These are phyloP conservation scores for Lapara coniferarum DNA, from an alignment of 2,888 invertebrate genomes.

Conservation along the genomic window DNA sequence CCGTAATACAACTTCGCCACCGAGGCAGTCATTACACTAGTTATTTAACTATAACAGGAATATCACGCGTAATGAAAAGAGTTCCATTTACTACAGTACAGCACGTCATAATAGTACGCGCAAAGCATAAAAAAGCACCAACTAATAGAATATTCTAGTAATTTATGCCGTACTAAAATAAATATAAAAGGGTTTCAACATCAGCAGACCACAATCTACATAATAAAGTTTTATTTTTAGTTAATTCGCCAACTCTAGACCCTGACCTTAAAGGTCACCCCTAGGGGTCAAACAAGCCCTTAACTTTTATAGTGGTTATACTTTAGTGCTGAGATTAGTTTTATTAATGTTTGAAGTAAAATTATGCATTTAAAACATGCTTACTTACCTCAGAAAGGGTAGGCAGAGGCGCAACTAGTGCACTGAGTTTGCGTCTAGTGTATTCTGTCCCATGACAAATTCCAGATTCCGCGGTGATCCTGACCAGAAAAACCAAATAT, in stretches of 20 bases:
- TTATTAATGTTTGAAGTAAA: not conserved
- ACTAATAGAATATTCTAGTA: not conserved
- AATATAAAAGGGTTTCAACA: not conserved
- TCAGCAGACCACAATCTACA: not conserved
- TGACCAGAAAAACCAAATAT: too few relatives aligned
- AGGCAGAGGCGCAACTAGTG: not conserved
- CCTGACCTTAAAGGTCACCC: not conserved
- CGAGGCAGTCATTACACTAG: too few relatives aligned
- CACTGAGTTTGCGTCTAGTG: not conserved
- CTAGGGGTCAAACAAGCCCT: slow-evolving; percentile 6
- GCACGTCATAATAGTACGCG: not conserved
- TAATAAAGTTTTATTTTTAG: slow-evolving; percentile 19
- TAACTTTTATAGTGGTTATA: slow-evolving; percentile 3
- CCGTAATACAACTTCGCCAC: too few relatives aligned
- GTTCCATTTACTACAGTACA: too few relatives aligned
- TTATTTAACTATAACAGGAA: not conserved
- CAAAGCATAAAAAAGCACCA: not conserved
- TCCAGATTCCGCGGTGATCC: too few relatives aligned
- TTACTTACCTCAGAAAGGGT: not conserved
- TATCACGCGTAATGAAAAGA: not conserved
- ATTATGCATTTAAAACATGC: slow-evolving; percentile 3
- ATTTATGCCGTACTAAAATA: not conserved
- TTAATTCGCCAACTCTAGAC: slow-evolving; percentile 2
- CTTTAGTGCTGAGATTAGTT: not conserved
- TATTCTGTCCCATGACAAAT: too few relatives aligned